Conservation (phyloP, 2,797 vertebrate genomes). For the Champsocephalus gunnari region DNA sequence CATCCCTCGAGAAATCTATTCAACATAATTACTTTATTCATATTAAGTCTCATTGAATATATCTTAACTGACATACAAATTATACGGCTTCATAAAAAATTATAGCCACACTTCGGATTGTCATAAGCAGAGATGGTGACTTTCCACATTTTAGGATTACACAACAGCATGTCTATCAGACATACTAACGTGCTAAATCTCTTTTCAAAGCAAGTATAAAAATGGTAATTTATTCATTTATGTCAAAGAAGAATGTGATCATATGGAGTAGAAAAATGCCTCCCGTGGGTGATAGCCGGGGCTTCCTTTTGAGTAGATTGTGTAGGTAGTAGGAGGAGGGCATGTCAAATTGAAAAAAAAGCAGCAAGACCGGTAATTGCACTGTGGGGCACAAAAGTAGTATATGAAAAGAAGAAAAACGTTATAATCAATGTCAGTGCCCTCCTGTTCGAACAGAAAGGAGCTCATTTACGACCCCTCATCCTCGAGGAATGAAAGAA, state of each 20-base stretch:
- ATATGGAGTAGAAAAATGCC: slow-evolving; percentile 43
- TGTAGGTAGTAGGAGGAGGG: slow-evolving; percentile 43
- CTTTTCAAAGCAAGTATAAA: slow-evolving; percentile 34
- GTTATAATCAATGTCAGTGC: slow-evolving; percentile 51
- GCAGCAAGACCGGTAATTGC: slow-evolving; percentile 35
- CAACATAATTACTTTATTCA: not conserved
- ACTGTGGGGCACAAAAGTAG: slow-evolving; percentile 35
- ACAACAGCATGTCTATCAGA: slow-evolving; percentile 22
- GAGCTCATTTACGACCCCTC: slow-evolving; percentile 48
- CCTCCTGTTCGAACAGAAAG: slow-evolving; percentile 53
- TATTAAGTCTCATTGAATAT: not conserved
- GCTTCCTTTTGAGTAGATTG: slow-evolving; percentile 42
- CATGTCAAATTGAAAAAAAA: slow-evolving; percentile 66
- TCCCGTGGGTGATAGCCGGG: slow-evolving; percentile 51
- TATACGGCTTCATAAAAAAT: too few relatives aligned
- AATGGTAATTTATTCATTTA: slow-evolving; percentile 56
- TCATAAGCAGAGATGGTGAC: slow-evolving; percentile 5
- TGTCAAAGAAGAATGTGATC: slow-evolving; percentile 46
- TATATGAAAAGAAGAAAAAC: slow-evolving; percentile 18
- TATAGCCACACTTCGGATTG: not conserved
- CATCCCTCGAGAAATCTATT: not conserved
- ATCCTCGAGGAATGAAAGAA: slow-evolving; percentile 39
- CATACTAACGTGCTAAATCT: slow-evolving; percentile 19
- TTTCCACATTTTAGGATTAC: not conserved
- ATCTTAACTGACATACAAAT: not conserved